These are phyloP conservation scores for Cataglyphis hispanica DNA, from an alignment of 1,140 invertebrate species.

Conservation along the genomic window DNA sequence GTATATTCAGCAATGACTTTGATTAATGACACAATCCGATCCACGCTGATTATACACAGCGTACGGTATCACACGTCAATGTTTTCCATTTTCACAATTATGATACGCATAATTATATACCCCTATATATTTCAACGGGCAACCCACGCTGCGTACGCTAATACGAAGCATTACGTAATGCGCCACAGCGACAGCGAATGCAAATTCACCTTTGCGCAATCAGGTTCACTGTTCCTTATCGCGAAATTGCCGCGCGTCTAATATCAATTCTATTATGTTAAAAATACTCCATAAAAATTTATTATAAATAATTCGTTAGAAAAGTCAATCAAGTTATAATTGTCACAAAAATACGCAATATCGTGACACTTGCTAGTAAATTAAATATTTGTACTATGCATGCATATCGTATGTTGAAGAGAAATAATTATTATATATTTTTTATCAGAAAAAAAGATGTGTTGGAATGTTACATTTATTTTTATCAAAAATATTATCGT, in stretches of 20 bases:
- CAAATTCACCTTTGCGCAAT: slow-evolving; percentile 51
- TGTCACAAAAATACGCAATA: not conserved
- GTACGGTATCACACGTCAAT: slow-evolving; percentile 22
- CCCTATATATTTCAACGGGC: slow-evolving; percentile 25
- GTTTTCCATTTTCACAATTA: slow-evolving; percentile 58
- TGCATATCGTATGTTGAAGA: no score
- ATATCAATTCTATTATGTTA: slow-evolving; percentile 33
- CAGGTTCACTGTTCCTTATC: slow-evolving; percentile 43
- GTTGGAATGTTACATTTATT: not conserved
- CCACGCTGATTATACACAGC: slow-evolving; percentile 4
- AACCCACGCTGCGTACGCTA: slow-evolving; percentile 30
- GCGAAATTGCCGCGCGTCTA: slow-evolving; percentile 29
- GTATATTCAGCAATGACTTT: slow-evolving; percentile 11
- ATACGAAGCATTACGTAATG: slow-evolving; percentile 47
- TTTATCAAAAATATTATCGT: not conserved
- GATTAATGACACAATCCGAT: slow-evolving; percentile 32
- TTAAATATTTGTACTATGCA: not conserved
- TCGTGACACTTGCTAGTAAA: slow-evolving; percentile 1
- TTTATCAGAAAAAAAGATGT: not conserved
- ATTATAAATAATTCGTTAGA: slow-evolving; percentile 27
- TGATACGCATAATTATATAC: slow-evolving; percentile 56
- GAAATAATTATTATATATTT: not conserved
- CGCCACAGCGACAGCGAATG: slow-evolving; percentile 30
- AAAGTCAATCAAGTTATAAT: slow-evolving; percentile 10
- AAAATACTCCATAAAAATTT: slow-evolving; percentile 26